Percentiles rank a stretch among this genome's conserved stretches.
Evolutionary conservation across 2,797 vertebrate species (phyloP).

Genomic region (Antennarius maculatus): DNA sequence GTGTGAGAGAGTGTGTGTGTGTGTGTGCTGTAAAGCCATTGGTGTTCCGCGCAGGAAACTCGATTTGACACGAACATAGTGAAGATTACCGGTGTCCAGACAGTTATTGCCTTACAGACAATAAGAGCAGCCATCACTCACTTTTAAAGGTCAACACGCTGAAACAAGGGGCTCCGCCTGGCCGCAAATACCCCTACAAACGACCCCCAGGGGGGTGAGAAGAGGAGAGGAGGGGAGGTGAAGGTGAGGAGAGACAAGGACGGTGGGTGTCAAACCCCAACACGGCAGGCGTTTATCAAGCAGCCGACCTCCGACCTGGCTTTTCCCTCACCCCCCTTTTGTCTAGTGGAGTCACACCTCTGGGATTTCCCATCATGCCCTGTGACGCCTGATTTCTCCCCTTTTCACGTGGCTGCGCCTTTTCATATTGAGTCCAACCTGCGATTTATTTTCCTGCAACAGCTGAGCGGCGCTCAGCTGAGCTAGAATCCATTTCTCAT

Average conservation of each 20-base stretch:
- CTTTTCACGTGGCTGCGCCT: background rate
- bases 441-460: background rate
- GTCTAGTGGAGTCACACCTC: background rate
- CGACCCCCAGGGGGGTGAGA: slow-evolving; percentile 63
- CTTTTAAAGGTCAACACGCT: slow-evolving; percentile 78
- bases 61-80: slow-evolving; percentile 70
- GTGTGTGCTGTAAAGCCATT: slow-evolving; percentile 32
- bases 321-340: background rate
- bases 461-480: background rate
- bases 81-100: slow-evolving; percentile 78
- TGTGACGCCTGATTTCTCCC: background rate
- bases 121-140: slow-evolving; percentile 75
- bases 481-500: background rate
- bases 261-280: slow-evolving; percentile 40
- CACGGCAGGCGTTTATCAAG: slow-evolving; percentile 46
- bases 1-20: slow-evolving; percentile 30
- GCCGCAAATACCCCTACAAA: slow-evolving; percentile 77
- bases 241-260: slow-evolving; percentile 12
- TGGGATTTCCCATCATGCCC: background rate
- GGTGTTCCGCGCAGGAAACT: slow-evolving; percentile 61
- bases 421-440: background rate
- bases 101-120: slow-evolving; percentile 79
- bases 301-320: slow-evolving; percentile 34
- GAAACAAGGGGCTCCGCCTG: slow-evolving; percentile 70
- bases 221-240: slow-evolving; percentile 5